Evolutionary conservation across 2,113 vertebrate genomes (phyloP).

Genomic region (Platichthys flesus): DNA sequence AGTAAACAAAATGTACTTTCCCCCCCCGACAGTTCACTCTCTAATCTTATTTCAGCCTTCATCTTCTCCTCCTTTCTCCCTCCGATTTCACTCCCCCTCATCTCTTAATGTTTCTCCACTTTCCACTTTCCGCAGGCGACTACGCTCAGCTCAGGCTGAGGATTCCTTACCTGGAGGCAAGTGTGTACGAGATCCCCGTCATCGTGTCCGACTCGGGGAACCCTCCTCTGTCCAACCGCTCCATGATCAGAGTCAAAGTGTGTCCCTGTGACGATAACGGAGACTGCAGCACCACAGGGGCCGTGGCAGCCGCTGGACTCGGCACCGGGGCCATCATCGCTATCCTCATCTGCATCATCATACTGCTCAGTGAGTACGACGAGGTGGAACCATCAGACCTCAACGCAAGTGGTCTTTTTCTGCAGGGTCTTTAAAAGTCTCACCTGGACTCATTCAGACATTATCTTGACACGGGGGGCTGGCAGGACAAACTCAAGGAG

Average conservation of each 20-base stretch:
- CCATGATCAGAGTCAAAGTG: constrained; percentile 94
- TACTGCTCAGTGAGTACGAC: constrained; percentile 90
- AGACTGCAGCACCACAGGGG: constrained; percentile 92
- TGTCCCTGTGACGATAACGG: constrained; percentile 95
- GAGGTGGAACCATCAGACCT: background rate
- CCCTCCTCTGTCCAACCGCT: constrained; percentile 93
- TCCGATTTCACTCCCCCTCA: background rate
- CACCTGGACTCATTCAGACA: no score
- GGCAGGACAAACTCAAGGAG: no score
- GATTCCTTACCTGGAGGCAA: constrained; percentile 90
- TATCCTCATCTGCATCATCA: constrained; percentile 95
- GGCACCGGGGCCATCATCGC: constrained; percentile 96
- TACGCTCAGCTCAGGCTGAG: constrained; percentile 91
- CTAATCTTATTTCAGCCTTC: background rate
- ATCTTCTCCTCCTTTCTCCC: background rate
- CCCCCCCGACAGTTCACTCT: background rate
- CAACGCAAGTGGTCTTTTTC: background rate
- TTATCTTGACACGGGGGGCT: no score
- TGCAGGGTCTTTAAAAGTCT: no score
- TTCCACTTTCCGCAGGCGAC: constrained; percentile 83
- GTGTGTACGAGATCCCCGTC: constrained; percentile 92
- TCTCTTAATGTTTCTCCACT: background rate
- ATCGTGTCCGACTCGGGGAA: constrained; percentile 95
- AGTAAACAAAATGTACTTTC: constrained; percentile 32
- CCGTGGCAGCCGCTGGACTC: constrained; percentile 91